Conservation (phyloP, 2,888 invertebrate genomes). For the Epirrhoe tristata region DNA sequence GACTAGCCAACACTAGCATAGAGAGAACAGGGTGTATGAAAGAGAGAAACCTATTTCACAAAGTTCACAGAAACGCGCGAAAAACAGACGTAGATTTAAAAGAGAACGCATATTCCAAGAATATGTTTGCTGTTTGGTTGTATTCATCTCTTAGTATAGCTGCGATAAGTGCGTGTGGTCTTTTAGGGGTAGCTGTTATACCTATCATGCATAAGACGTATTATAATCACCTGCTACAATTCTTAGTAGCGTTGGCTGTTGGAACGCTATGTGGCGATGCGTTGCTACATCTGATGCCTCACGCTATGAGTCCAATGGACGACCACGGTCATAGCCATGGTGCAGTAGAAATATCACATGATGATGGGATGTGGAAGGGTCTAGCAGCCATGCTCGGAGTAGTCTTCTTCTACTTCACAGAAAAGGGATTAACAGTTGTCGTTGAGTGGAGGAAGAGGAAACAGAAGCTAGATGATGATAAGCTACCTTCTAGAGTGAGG, state of each 20-base stretch:
- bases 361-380: conserved; percentile 93
- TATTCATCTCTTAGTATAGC: conserved; percentile 93
- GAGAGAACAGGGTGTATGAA: conserved; percentile 86
- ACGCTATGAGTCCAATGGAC: conserved; percentile 86
- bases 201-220: conserved; percentile 95
- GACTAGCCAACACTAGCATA: conserved; percentile 82
- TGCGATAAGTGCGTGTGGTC: conserved; percentile 94
- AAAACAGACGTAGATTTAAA: conserved; percentile 29
- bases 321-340: conserved; percentile 49
- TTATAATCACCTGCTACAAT: conserved; percentile 95
- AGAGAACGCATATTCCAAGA: conserved; percentile 62
- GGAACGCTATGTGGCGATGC: conserved; percentile 97
- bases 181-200: conserved; percentile 95
- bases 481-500: conserved; percentile 88
- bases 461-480: conserved; percentile 88
- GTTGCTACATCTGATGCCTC: conserved; percentile 95
- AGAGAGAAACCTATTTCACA: conserved; percentile 48
- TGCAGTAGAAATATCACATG: conserved; percentile 75
- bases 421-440: conserved; percentile 91
- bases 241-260: conserved; percentile 96
- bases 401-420: conserved; percentile 95
- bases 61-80: conserved; percentile 39
- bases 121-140: conserved; percentile 89
- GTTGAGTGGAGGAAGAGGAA: conserved; percentile 92
- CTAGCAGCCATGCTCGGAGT: conserved; percentile 93